A percentile compares a stretch with the other conserved stretches of the same genome.
phyloP scores from a whole-genome alignment of 2,113 vertebrate genomes.

The Ptilorrhoa leucosticta region DNA sequence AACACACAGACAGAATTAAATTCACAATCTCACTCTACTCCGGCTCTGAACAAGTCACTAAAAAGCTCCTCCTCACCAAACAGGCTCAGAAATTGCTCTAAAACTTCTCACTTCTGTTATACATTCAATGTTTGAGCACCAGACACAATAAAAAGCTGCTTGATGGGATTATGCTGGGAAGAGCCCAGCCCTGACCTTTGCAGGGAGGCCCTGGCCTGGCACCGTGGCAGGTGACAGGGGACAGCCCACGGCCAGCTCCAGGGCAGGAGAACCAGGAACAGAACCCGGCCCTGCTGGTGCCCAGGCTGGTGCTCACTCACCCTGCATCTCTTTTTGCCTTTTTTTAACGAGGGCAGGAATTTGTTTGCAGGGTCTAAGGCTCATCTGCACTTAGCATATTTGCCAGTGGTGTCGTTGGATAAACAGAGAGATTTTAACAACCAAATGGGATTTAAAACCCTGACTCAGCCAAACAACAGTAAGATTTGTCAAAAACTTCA shows the following conservation, averaged over 20 bases:
- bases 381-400: background rate
- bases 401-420: fast-evolving
- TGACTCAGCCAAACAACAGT: background rate
- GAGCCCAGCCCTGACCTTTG: background rate
- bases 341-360: fast-evolving
- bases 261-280: fast-evolving
- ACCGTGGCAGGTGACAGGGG: background rate
- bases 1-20: background rate
- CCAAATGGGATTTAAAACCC: background rate
- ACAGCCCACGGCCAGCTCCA: background rate
- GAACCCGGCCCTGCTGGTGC: fast-evolving
- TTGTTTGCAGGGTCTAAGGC: background rate
- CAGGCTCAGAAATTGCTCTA: background rate
- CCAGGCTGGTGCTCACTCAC: background rate
- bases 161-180: background rate
- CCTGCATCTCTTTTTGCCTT: background rate
- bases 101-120: background rate
- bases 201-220: background rate
- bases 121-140: fast-evolving
- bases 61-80: background rate
- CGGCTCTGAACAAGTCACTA: fast-evolving
- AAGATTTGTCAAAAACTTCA: background rate
- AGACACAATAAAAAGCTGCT: background rate
- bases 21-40: fast-evolving
- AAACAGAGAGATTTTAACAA: background rate